Evolutionary conservation across 2,797 vertebrate genomes (phyloP).

Genomic region (Xerus rutilus): DNA sequence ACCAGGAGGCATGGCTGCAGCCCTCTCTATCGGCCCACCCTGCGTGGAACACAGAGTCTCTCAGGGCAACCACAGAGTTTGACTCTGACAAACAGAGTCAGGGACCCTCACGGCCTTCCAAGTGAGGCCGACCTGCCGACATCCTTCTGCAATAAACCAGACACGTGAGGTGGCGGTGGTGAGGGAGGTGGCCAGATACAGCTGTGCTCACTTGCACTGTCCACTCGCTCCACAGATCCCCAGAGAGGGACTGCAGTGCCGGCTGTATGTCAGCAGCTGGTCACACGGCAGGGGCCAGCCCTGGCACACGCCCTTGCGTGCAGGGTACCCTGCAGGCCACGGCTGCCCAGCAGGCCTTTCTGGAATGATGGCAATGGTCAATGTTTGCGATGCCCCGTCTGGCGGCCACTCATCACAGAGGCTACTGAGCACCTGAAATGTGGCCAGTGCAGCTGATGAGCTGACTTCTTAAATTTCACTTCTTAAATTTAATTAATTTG

Average conservation of each 20-base stretch:
- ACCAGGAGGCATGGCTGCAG: too few species aligned
- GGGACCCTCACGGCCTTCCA: too few species aligned
- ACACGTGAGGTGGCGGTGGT: background rate
- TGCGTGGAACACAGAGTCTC: too few species aligned
- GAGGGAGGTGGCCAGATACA: background rate
- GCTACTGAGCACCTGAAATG: background rate
- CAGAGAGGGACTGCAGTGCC: background rate
- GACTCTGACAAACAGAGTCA: too few species aligned
- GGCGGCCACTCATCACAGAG: background rate
- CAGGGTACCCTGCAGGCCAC: background rate
- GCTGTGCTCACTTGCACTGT: background rate
- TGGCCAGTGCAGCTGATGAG: background rate
- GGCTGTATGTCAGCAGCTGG: background rate
- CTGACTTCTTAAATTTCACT: background rate
- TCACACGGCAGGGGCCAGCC: background rate
- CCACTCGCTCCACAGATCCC: background rate
- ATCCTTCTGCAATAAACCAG: fast-evolving
- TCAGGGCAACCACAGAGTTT: too few species aligned
- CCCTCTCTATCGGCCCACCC: too few species aligned
- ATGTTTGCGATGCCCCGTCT: background rate
- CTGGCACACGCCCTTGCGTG: fast-evolving
- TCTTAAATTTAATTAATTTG: background rate
- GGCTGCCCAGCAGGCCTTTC: background rate
- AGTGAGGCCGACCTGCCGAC: background rate
- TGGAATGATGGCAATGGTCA: background rate